phyloP scores from a whole-genome alignment of 1,140 invertebrate genomes.

The Danaus melanippus region DNA sequence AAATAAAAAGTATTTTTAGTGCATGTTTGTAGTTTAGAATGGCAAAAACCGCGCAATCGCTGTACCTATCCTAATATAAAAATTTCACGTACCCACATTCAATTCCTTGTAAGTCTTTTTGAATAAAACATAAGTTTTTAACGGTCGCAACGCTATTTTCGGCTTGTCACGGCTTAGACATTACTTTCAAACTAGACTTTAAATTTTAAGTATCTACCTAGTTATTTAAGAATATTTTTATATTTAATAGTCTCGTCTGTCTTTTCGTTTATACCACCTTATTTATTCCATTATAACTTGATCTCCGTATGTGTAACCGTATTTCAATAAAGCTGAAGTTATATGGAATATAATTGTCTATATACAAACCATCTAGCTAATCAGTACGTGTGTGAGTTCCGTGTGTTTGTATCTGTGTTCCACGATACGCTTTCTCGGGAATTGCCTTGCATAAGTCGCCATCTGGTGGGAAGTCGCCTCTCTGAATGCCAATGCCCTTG shows the following conservation, averaged over 20 bases:
- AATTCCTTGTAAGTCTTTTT: conserved; percentile 5
- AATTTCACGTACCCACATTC: background rate
- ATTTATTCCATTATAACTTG: background rate
- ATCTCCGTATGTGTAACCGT: too few relatives aligned
- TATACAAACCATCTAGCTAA: too few relatives aligned
- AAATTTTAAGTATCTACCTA: too few relatives aligned
- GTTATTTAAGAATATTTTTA: too few relatives aligned
- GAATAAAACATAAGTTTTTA: conserved; percentile 13
- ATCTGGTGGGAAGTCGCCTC: conserved; percentile 14
- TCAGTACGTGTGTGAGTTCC: too few relatives aligned
- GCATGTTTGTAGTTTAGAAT: too few relatives aligned
- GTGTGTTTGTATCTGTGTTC: too few relatives aligned
- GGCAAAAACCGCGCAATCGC: too few relatives aligned
- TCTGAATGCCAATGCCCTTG: conserved; percentile 17
- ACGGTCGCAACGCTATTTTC: conserved; percentile 6
- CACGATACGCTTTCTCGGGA: conserved; percentile 24
- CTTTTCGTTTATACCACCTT: background rate
- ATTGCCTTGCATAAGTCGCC: conserved; percentile 17
- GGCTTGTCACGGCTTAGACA: conserved; percentile 1
- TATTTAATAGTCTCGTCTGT: background rate
- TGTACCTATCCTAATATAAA: background rate
- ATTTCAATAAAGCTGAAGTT: too few relatives aligned
- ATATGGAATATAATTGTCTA: too few relatives aligned
- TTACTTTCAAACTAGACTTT: too few relatives aligned
- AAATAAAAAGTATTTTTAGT: too few relatives aligned